Percentiles rank a stretch among this genome's conserved stretches.
Conservation (phyloP, 2,113 vertebrate genomes). For the Podocnemis expansa region DNA sequence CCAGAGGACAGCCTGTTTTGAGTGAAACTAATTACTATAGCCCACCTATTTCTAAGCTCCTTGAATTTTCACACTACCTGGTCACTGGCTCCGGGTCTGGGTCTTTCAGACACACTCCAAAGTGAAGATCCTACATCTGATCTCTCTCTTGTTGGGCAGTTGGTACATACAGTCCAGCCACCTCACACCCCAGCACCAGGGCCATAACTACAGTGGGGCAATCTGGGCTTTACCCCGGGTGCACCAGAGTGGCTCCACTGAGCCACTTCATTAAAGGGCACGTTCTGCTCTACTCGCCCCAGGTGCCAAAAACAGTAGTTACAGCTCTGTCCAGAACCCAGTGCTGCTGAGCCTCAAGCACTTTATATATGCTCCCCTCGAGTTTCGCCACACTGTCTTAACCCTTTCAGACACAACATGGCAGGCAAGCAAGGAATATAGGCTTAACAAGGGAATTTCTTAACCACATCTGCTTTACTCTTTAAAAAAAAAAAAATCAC, state of each 20-base stretch:
- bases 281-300: no score
- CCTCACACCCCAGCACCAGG: not conserved
- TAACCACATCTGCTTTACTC: not conserved
- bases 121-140: not conserved
- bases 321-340: no score
- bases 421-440: not conserved
- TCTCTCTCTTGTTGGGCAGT: not conserved
- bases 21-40: not conserved
- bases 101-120: not conserved
- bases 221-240: no score
- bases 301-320: no score
- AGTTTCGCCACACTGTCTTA: not conserved
- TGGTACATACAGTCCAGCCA: not conserved
- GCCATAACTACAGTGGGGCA: no score
- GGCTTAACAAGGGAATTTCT: not conserved
- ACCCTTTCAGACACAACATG: not conserved
- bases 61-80: not conserved
- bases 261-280: no score
- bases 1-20: not conserved
- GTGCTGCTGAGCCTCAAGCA: not conserved
- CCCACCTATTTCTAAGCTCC: not conserved
- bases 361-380: not conserved
- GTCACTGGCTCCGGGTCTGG: not conserved
- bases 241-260: no score
- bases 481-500: not conserved